Evolutionary conservation across 2,797 vertebrate genomes (phyloP).

Genomic region (Centroberyx gerrardi): DNA sequence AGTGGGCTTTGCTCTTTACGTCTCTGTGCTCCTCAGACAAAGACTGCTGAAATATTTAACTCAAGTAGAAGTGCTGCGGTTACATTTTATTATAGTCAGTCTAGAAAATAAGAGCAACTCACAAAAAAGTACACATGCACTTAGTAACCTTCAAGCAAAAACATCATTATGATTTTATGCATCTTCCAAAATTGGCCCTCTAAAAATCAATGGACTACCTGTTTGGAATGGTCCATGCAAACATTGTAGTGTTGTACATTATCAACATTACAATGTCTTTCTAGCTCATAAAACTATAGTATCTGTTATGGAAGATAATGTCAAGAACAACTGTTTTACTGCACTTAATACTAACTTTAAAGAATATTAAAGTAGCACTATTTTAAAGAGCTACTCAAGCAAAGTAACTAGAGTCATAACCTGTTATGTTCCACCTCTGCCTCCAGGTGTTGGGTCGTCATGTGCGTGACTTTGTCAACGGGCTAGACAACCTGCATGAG

Average conservation of each 20-base stretch:
- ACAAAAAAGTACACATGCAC: not conserved
- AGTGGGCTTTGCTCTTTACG: not conserved
- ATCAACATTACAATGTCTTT: not conserved
- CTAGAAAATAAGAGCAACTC: not conserved
- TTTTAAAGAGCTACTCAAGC: not conserved
- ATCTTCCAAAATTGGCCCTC: not conserved
- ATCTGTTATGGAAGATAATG: not conserved
- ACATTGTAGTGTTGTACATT: not conserved
- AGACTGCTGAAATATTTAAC: not conserved
- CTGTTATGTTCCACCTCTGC: not conserved
- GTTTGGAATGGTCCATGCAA: not conserved
- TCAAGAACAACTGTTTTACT: too few relatives aligned
- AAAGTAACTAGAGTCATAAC: not conserved
- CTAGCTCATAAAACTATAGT: not conserved
- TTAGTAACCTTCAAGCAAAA: not conserved
- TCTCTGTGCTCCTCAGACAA: not conserved
- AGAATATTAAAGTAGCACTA: not conserved
- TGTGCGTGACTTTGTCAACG: constrained; percentile 86
- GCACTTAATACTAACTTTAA: not conserved
- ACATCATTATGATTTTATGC: not conserved
- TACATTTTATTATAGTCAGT: not conserved
- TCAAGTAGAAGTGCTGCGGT: too few relatives aligned
- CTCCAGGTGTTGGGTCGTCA: constrained; percentile 84
- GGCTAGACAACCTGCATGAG: constrained; percentile 87
- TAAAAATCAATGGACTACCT: not conserved